These are phyloP conservation scores for Sepiola atlantica DNA, from an alignment of 2,888 invertebrate species.

Conservation along the genomic window DNA sequence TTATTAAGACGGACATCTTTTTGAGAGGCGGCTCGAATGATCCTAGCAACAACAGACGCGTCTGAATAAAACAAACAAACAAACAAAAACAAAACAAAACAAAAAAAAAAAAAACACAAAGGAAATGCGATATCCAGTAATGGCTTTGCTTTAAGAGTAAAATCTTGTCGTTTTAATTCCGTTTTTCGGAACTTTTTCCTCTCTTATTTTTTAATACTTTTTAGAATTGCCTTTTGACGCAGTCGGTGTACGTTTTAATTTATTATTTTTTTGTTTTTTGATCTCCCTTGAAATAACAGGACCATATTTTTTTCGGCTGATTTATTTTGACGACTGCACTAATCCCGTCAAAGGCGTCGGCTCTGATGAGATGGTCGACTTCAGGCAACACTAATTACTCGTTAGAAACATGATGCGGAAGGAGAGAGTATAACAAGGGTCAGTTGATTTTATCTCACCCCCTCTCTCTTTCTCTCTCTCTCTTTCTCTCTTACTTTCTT, in stretches of 20 bases:
- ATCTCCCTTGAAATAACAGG: background rate
- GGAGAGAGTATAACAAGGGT: background rate
- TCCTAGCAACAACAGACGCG: background rate
- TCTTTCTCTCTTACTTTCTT: background rate
- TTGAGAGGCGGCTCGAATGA: background rate
- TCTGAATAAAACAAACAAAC: background rate
- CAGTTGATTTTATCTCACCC: background rate
- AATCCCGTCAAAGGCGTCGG: background rate
- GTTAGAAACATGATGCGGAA: background rate
- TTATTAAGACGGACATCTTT: background rate
- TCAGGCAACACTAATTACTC: background rate
- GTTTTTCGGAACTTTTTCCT: no score
- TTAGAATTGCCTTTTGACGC: background rate
- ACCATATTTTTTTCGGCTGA: background rate
- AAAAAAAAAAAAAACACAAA: background rate
- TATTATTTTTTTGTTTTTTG: no score
- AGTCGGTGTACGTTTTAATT: background rate
- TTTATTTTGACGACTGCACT: background rate
- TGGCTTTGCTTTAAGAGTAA: background rate
- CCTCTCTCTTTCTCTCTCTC: background rate
- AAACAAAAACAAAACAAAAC: background rate
- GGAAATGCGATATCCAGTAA: background rate
- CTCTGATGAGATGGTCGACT: conserved; percentile 7
- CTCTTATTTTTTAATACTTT: background rate
- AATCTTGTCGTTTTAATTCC: background rate